Evolutionary conservation across 1,140 invertebrate species (phyloP), one percentile per base, ranked within the genome.

Genomic region (Araneus ventricosus): DNA sequence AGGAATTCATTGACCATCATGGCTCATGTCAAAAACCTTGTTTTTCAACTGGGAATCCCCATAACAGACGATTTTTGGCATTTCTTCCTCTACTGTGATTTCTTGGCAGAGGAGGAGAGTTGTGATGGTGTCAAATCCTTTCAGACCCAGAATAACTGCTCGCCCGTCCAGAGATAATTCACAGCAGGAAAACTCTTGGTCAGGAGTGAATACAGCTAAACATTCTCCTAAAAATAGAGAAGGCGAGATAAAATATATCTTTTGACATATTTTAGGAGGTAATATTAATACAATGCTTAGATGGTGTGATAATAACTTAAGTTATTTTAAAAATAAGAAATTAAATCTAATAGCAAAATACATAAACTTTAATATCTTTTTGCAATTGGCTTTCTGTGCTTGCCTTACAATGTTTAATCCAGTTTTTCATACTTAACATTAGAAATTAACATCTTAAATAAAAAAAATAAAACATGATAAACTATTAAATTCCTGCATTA

Each of bases 131-230:
- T 94, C 17, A 37, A 94, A 94, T 27, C 96, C 96, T 86, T 95
- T 95, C 22, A 96, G 94, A 2, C 96, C 97, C 88, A 98, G 95
- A 0, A 98, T 96, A 2, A 98, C 96, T 70, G 96, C 96, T 34
- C 96, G 96, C 0, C 98, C 98, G 85, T 97, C 97, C 59, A 97
- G 96, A 10, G 97, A 96, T 27, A 98, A 96, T 94, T 98, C 97
- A 95, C 97, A 98, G 1, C 97, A 97, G 34, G 97, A 97, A 84
- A 98, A 97, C 45, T 96, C 96, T 91, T 96, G 95, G 94, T 97
- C 96, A 37, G 98, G 97, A 10, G 97, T 97, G 96, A 97, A 97
- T 22, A 98, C 97, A 39, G 97, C 97, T 94, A 98, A 96, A 45
- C 97, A 96, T 94, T 97, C 96, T 34, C 97, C 97, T 98, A 90